Evolutionary conservation across 2,888 invertebrate species (phyloP), one percentile per base, ranked within the genome.

Genomic region (Ennomos fuscantarius): DNA sequence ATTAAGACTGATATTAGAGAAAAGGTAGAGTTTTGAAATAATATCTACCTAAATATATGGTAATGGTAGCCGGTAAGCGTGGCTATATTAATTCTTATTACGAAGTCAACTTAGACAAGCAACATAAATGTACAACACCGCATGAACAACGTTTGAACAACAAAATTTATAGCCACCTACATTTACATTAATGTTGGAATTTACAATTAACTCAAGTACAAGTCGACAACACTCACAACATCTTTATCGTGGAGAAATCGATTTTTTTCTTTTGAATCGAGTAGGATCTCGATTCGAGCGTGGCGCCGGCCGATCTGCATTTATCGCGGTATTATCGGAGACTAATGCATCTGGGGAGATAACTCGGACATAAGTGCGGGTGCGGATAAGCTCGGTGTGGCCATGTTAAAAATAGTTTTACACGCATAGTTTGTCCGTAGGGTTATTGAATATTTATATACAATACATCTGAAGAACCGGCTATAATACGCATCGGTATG

Each of bases 321-420:
- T 90, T 91, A 92, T 91, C 91, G 84, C 78, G 73, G 81, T 82
- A 80, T 90, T 91, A 91, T 92, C 91, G 86, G 82, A 84, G 87
- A 89, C 91, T 92, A 92, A 92, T 92, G 91, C 91, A 92, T 88
- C 82, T 87, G 74, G 71, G 74, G 76, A 82, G 91, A 92, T 91
- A 92, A 85, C 76, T 66, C 76, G 73, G 81, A 78, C 87, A 88
- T 88, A 88, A 90, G 89, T 89, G 89, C 88, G 80, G 89, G 85
- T 81, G 89, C 89, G 86, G 91, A 92, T 91, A 90, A 85, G 84
- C 85, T 78, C 89, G 74, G 89, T 90, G 91, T 91, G 90, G 89
- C 80, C 90, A 87, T 90, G 91, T 90, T 90, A 87, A 88, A 90
- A 90, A 91, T 90, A 89, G 89, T 90, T 53, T 86, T 88, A 90